Conservation (phyloP, 2,797 vertebrate species). For the Acridotheres tristis region DNA sequence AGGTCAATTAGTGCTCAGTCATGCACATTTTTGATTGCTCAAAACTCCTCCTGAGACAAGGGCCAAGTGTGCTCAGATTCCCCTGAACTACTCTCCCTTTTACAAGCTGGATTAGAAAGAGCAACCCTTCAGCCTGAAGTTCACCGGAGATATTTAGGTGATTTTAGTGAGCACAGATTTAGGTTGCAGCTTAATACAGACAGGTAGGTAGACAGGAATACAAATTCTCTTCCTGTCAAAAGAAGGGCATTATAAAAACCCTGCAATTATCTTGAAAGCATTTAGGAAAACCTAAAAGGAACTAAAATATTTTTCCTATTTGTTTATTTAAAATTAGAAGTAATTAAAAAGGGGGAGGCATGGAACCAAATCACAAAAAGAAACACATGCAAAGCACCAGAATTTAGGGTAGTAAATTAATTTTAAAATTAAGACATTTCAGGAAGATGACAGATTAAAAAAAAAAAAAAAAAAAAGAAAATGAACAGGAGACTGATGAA, state of each 20-base stretch:
- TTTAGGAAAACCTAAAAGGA: neutral
- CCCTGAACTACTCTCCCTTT: neutral
- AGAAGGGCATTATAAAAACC: neutral
- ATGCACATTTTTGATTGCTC: neutral
- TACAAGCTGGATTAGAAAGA: neutral
- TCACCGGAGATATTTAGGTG: neutral
- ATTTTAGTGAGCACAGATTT: neutral
- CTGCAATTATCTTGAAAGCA: neutral
- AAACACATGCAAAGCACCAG: neutral
- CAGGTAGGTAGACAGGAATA: neutral
- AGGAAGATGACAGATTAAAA: neutral
- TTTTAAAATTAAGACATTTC: neutral
- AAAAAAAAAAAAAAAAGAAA: neutral
- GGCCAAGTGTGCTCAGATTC: neutral
- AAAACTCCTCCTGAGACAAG: neutral
- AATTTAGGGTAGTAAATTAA: neutral
- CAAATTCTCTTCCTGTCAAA: neutral
- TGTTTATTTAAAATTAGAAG: neutral
- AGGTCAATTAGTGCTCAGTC: neutral
- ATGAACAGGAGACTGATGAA: neutral
- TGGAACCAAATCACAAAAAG: neutral
- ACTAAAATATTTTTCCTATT: neutral
- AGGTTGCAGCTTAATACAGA: neutral
- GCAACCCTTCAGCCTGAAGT: neutral
- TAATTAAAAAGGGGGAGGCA: accelerated